A percentile compares a stretch with the other conserved stretches of the same genome.
Evolutionary conservation across 2,888 invertebrate species (phyloP).

Genomic region (Caenorhabditis sp.): DNA sequence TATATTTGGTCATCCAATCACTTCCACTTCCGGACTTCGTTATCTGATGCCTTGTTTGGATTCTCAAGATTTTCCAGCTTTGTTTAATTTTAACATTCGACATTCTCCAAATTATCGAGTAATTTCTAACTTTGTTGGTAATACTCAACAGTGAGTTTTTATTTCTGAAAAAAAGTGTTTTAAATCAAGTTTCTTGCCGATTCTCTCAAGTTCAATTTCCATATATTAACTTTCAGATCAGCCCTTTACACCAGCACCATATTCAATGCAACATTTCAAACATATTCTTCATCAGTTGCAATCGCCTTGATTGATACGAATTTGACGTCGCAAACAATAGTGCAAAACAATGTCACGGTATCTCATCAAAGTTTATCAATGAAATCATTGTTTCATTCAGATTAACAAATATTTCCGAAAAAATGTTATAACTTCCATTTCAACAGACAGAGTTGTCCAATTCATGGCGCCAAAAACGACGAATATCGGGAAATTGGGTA

Average conservation of each 20-base stretch:
- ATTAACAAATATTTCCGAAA: constrained; percentile 29
- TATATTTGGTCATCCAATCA: constrained; percentile 20
- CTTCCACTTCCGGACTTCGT: constrained; percentile 25
- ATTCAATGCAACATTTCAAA: constrained; percentile 20
- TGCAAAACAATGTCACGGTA: constrained; percentile 19
- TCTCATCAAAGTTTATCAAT: not conserved
- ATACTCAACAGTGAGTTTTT: constrained; percentile 22
- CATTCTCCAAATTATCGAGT: constrained; percentile 22
- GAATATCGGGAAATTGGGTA: constrained; percentile 33
- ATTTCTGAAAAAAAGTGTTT: not conserved
- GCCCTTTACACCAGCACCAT: constrained; percentile 11
- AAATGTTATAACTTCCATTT: constrained; percentile 11
- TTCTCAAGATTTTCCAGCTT: constrained; percentile 36
- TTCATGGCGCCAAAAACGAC: constrained; percentile 27
- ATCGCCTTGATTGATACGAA: constrained; percentile 24
- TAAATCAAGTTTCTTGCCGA: not conserved
- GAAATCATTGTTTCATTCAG: constrained; percentile 8
- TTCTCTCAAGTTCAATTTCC: not conserved
- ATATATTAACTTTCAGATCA: constrained; percentile 7
- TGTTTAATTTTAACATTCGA: constrained; percentile 38
- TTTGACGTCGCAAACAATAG: constrained; percentile 9
- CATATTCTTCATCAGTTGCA: constrained; percentile 19
- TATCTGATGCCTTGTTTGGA: constrained; percentile 42
- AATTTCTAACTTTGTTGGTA: constrained; percentile 27
- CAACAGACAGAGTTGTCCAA: constrained; percentile 28